Conservation (phyloP, 2,888 invertebrate genomes). For the Apodemia duryi region DNA sequence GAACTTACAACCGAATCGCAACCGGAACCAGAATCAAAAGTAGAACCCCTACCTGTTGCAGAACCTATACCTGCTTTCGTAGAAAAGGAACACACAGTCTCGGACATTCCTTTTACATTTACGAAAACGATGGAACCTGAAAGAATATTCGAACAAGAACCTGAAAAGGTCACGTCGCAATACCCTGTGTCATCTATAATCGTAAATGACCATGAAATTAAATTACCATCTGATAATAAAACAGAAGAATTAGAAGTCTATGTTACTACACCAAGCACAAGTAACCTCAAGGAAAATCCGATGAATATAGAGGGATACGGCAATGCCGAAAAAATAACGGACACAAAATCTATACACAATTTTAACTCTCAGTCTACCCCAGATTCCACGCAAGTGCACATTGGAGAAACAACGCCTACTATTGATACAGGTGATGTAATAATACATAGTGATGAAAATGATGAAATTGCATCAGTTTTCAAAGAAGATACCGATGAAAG, state of each 20-base stretch:
- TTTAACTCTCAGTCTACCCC: conserved; percentile 12
- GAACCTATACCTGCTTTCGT: conserved; percentile 24
- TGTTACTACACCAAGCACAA: conserved; percentile 11
- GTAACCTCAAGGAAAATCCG: conserved; percentile 24
- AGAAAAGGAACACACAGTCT: not conserved
- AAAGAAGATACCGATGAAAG: conserved; percentile 23
- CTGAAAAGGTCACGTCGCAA: not conserved
- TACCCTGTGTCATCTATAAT: not conserved
- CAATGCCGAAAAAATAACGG: conserved; percentile 26
- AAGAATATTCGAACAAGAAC: not conserved
- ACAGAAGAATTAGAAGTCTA: conserved; percentile 17
- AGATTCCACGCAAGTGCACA: not conserved
- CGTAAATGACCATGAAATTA: conserved; percentile 3
- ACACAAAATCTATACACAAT: conserved; percentile 1
- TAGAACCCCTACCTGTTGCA: conserved; percentile 27
- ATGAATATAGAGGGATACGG: conserved; percentile 34
- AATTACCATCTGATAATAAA: conserved; percentile 25
- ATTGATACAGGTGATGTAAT: not conserved
- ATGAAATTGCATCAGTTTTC: conserved; percentile 27
- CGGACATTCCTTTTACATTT: conserved; percentile 10
- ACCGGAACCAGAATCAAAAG: conserved; percentile 54
- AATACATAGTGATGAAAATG: conserved; percentile 23
- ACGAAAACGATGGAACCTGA: conserved; percentile 9
- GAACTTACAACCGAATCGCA: conserved; percentile 38
- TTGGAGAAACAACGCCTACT: conserved; percentile 20